A percentile compares a stretch with the other conserved stretches of the same genome.
Conservation (phyloP, 2,113 vertebrate species). For the Australoheros scitulus region DNA sequence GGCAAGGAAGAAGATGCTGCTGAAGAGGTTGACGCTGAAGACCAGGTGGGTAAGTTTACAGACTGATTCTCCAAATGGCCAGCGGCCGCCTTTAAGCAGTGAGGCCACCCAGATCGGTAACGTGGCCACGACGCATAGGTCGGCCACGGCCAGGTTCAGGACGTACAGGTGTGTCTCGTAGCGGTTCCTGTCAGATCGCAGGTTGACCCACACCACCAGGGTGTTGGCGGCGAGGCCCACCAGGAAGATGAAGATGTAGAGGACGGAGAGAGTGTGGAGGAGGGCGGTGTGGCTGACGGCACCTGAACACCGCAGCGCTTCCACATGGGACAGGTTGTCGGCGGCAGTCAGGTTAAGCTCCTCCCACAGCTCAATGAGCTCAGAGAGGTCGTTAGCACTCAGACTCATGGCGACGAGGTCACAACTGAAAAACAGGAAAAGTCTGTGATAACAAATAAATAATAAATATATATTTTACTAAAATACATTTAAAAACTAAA, state of each 20-base stretch:
- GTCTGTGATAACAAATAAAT: background rate
- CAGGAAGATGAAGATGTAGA: slow-evolving; percentile 92
- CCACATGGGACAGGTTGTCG: slow-evolving; percentile 81
- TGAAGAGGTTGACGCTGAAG: slow-evolving; percentile 91
- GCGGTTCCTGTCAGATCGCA: slow-evolving; percentile 77
- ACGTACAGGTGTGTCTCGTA: slow-evolving; percentile 91
- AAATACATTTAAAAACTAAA: too few relatives aligned
- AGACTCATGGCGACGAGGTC: slow-evolving; percentile 53
- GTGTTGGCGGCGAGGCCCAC: slow-evolving; percentile 88
- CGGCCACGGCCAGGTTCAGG: slow-evolving; percentile 89
- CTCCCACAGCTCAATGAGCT: slow-evolving; percentile 79
- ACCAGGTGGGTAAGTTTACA: slow-evolving; percentile 91
- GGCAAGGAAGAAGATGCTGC: slow-evolving; percentile 93
- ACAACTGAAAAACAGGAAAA: slow-evolving; percentile 15
- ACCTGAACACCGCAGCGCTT: slow-evolving; percentile 79
- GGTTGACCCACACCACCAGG: slow-evolving; percentile 89
- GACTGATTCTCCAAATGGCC: slow-evolving; percentile 87
- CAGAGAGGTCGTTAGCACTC: slow-evolving; percentile 65
- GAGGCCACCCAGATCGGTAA: slow-evolving; percentile 90
- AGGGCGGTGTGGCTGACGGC: slow-evolving; percentile 79
- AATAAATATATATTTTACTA: too few relatives aligned
- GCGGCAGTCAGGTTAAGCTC: slow-evolving; percentile 83
- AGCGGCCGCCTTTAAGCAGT: slow-evolving; percentile 87
- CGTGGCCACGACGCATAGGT: slow-evolving; percentile 89
- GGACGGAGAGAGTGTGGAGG: slow-evolving; percentile 83